Evolutionary conservation across 2,888 invertebrate genomes (phyloP).

Genomic region (Drosophila recens): DNA sequence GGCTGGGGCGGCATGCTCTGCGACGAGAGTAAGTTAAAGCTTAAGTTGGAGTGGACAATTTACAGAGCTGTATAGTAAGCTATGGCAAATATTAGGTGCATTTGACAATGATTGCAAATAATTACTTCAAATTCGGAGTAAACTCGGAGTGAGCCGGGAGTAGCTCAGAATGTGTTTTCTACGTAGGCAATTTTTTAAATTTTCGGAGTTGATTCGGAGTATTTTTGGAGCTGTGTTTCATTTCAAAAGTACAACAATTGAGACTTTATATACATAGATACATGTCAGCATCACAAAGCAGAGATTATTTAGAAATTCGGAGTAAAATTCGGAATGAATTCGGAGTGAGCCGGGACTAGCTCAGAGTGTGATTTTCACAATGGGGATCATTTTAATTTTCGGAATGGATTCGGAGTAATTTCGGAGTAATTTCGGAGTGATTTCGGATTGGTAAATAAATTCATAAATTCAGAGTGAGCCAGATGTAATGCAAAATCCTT

Average conservation of each 20-base stretch:
- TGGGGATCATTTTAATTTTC: neutral
- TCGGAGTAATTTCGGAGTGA: no score
- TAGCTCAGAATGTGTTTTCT: neutral
- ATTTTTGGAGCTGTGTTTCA: neutral
- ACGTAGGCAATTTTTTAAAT: neutral
- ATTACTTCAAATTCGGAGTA: neutral
- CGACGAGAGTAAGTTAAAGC: conserved; percentile 90
- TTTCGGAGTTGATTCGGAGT: neutral
- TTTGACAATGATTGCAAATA: neutral
- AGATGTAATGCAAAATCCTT: no score
- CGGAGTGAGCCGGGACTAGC: neutral
- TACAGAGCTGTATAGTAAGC: neutral
- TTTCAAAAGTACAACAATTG: no score
- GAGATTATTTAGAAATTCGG: neutral
- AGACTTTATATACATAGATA: no score
- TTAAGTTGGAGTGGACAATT: neutral
- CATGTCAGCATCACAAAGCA: no score
- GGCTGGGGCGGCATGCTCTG: conserved; percentile 95
- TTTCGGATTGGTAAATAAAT: no score
- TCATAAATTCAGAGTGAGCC: no score
- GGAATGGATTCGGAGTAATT: neutral
- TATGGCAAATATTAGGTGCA: neutral
- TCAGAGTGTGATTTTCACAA: neutral
- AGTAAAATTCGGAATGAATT: neutral
- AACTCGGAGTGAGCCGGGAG: no score